Conservation (phyloP, 2,113 vertebrate species). For the Perccottus glenii region DNA sequence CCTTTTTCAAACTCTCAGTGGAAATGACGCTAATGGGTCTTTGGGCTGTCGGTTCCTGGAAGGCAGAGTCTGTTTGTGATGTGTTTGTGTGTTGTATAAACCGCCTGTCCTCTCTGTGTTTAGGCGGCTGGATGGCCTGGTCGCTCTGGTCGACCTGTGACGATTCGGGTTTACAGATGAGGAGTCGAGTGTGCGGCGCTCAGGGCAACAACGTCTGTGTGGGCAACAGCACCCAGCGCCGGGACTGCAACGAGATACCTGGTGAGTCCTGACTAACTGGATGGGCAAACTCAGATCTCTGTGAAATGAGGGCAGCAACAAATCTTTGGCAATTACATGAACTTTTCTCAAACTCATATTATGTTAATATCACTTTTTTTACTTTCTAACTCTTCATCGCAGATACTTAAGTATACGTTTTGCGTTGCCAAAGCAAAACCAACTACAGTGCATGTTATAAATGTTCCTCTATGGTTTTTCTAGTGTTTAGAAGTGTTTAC, state of each 20-base stretch:
- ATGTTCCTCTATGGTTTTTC: no score
- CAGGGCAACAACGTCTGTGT: slow-evolving; percentile 79
- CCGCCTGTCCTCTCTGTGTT: slow-evolving; percentile 36
- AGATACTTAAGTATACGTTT: no score
- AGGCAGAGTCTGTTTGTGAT: slow-evolving; percentile 18
- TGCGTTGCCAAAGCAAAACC: no score
- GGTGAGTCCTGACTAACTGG: slow-evolving; percentile 75
- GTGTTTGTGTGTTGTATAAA: slow-evolving; percentile 30
- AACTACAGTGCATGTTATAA: no score
- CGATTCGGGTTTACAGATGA: slow-evolving; percentile 87
- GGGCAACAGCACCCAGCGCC: slow-evolving; percentile 91
- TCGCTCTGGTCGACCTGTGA: slow-evolving; percentile 92
- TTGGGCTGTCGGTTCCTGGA: slow-evolving; percentile 28
- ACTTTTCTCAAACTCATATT: no score
- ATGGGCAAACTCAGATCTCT: background rate
- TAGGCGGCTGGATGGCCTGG: slow-evolving; percentile 97
- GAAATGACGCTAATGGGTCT: no score
- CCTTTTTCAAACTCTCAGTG: no score
- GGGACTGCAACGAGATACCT: slow-evolving; percentile 93
- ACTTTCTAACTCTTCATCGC: no score
- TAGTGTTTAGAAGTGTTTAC: no score
- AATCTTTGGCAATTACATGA: no score
- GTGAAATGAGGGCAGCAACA: no score
- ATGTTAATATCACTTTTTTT: no score
- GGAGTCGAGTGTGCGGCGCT: slow-evolving; percentile 85